phyloP scores from a whole-genome alignment of 2,113 vertebrate species.

The Siniperca chuatsi region DNA sequence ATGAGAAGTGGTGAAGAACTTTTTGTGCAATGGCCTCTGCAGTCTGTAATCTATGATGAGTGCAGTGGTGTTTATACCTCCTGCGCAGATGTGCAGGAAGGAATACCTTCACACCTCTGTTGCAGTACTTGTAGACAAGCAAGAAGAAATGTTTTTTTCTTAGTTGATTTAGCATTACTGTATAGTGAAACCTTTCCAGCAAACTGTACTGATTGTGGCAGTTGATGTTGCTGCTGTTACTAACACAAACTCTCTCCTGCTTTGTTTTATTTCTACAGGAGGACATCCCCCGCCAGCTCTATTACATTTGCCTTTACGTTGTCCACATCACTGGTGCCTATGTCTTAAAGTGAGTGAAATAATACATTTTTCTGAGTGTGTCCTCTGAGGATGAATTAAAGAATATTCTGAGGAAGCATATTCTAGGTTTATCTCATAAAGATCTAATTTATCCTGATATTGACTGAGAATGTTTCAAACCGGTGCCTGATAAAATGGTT shows the following conservation, averaged over 20 bases:
- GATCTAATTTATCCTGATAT: not conserved
- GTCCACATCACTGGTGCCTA: slow-evolving; percentile 90
- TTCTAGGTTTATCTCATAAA: not conserved
- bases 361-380: not conserved
- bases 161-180: not conserved
- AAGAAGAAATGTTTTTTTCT: not conserved
- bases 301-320: slow-evolving; percentile 90
- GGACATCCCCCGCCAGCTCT: slow-evolving; percentile 89
- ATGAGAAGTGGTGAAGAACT: not conserved
- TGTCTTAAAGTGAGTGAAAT: slow-evolving; percentile 87
- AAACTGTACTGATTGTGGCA: not conserved
- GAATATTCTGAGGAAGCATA: not conserved
- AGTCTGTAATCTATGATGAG: not conserved
- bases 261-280: slow-evolving; percentile 77
- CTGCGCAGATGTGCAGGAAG: not conserved
- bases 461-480: not conserved
- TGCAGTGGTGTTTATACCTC: not conserved
- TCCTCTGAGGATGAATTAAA: not conserved
- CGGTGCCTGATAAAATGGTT: not conserved
- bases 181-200: not conserved
- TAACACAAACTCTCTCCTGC: not conserved
- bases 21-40: not conserved
- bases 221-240: not conserved
- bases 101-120: not conserved
- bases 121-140: not conserved